Base-by-base conservation (phyloP, 2,797 vertebrate genomes). In the Enoplosus armatus region DNA sequence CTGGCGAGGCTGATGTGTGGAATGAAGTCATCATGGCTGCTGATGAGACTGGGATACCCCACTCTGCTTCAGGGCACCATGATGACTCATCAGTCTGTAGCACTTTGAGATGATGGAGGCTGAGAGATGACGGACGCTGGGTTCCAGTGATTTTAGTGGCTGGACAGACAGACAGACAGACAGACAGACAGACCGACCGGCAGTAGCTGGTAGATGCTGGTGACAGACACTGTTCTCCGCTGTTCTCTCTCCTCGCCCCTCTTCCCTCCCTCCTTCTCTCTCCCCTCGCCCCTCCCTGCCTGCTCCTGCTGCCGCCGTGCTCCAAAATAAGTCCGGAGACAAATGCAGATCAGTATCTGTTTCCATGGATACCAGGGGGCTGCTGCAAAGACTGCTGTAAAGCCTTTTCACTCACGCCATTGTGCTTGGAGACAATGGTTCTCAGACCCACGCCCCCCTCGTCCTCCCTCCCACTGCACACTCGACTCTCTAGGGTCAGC, bases 321-420 rank as follows among this genome's bases (percentile, higher is more conserved):
- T 84, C 79, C 87, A 79, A 68, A 88, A 85, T 70, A 63, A 79
- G 79, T 90, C 85, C 74, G 7, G 63, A 92, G 89, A 90, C 91
- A 91, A 93, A 94, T 93, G 88, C 89, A 91, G 92, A 94, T 95
- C 89, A 75, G 91, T 91, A 90, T 93, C 86, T 7, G 96, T 97
- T 94, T 92, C 96, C 95, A 96, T 96, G 94, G 96, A 77, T 93
- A 97, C 95, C 41, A 31, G 59, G 81, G 80, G 87, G 90, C 93
- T 85, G 81, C 95, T 85, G 82, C 83, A 87, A 95, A 93, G 94
- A 89, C 93, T 93, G 93, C 90, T 89, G 93, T 88, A 90, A 93
- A 93, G 87, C 83, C 87, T 82, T 94, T 94, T 95, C 93, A 93
- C 85, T 94, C 79, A 54, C 74, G 45, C 93, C 89, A 95, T 96